Conservation (phyloP, 2,888 invertebrate genomes). For the Dynastes maya region DNA sequence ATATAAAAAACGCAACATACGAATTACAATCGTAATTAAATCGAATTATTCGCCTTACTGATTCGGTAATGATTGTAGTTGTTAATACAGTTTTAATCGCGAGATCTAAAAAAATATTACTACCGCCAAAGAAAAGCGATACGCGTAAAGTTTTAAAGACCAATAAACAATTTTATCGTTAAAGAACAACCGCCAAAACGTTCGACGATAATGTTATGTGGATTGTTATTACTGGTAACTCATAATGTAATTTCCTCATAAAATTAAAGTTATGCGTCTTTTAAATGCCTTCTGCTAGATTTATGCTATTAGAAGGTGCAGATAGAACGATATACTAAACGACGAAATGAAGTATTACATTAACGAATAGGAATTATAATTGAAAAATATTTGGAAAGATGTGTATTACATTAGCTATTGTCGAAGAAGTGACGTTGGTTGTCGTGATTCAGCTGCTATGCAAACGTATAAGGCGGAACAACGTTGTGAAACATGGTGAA, state of each 20-base stretch:
- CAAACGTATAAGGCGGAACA: no score
- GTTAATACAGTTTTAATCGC: no score
- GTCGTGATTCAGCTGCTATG: no score
- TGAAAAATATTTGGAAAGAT: no score
- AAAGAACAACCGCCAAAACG: background rate
- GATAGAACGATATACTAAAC: no score
- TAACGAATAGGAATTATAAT: no score
- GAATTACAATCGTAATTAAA: slow-evolving; percentile 24
- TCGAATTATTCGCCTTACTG: background rate
- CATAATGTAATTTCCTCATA: background rate
- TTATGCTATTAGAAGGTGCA: no score
- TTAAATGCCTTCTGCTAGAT: no score
- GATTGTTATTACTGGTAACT: background rate
- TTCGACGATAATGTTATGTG: background rate
- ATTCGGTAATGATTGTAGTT: background rate
- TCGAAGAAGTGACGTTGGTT: no score
- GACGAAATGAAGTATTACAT: no score
- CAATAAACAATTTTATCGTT: slow-evolving; percentile 6
- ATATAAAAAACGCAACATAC: slow-evolving; percentile 1
- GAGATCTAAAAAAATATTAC: background rate
- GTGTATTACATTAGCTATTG: no score
- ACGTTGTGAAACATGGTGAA: no score
- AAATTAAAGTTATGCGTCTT: background rate
- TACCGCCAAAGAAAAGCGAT: background rate
- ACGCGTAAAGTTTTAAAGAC: slow-evolving; percentile 2